Evolutionary conservation across 2,113 vertebrate species (phyloP).

Genomic region (Petrocephalus zakoni): DNA sequence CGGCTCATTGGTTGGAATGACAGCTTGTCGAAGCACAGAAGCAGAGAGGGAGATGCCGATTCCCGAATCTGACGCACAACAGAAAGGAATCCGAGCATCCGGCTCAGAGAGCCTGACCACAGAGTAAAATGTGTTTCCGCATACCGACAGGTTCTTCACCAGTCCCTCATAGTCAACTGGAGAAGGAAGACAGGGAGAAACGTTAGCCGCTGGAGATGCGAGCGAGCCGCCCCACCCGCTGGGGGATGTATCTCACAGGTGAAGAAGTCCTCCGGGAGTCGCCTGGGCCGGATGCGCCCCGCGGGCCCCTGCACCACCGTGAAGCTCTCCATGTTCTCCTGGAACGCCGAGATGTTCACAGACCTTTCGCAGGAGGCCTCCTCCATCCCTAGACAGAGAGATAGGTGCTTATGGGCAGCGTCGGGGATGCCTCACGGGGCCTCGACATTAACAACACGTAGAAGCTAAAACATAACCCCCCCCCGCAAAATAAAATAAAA

Average conservation of each 20-base stretch:
- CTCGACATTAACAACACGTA: neutral
- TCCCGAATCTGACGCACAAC: neutral
- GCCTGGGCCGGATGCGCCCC: conserved; percentile 67
- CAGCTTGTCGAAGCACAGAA: neutral
- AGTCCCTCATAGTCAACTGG: conserved; percentile 87
- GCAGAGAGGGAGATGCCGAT: neutral
- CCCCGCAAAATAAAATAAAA: neutral
- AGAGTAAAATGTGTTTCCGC: conserved; percentile 46
- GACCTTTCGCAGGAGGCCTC: conserved; percentile 66
- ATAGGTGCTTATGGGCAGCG: neutral
- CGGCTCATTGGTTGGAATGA: neutral
- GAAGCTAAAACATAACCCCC: neutral
- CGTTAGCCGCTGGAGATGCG: neutral
- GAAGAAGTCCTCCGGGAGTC: conserved; percentile 68
- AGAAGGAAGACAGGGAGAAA: conserved; percentile 34
- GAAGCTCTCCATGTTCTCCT: conserved; percentile 59
- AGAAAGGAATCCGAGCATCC: neutral
- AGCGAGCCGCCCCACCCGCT: neutral
- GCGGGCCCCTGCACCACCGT: conserved; percentile 75
- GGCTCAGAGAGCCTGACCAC: neutral
- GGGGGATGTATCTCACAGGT: conserved; percentile 69
- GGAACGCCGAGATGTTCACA: conserved; percentile 69
- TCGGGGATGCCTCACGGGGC: neutral
- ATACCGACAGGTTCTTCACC: conserved; percentile 87
- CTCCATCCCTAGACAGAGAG: conserved; percentile 78